Evolutionary conservation across 2,888 invertebrate genomes (phyloP), one percentile per base, ranked within the genome.

Genomic region (Drosophila birchii): DNA sequence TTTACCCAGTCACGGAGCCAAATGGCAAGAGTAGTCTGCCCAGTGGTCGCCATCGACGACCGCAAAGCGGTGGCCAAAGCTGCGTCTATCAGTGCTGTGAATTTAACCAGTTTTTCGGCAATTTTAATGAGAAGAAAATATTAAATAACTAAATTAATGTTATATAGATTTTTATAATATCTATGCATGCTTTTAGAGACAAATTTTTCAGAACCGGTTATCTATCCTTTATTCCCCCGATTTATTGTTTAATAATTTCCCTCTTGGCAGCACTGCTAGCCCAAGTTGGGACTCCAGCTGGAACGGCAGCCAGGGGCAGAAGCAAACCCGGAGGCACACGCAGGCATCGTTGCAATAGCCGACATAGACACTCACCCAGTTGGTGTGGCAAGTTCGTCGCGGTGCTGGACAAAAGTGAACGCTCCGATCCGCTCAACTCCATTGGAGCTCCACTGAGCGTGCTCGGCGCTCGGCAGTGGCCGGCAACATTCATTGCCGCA

Each of bases 401-500:
- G 58, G 74, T 64, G 62, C 54, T 76, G 83, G 62, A 72, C 49
- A 85, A 86, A 86, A 86, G 86, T 88, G 87, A 88, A 87, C 80
- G 86, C 86, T 70, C 47, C 32, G 57, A 43, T 49, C 36, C 20
- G 18, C 61, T 56, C 62, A 41, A 36, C 26, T 41, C 20, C 38
- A 63, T 11, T 23, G 45, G 47, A 47, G 38, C 45, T 20, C 29
- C 38, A 34, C 23, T 5, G 41, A 56, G 23, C 43, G 7, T 26
- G 6, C 32, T 36, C 34, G 20, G 9, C 18, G 12, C 43, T 44
- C 56, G 32, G 53, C 71, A 54, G 51, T 29, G 36, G 49, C 71
- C 54, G 51, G 70, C 70, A 63, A 80, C 88, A 88, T 86, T 86
- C 85, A 86, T 86, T 86, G 86, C 84, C 88, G 88, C 86, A 88